A percentile compares a stretch with the other conserved stretches of the same genome.
These are phyloP conservation scores for Gastrophryne carolinensis DNA, from an alignment of 2,797 vertebrate species.

Conservation along the genomic window DNA sequence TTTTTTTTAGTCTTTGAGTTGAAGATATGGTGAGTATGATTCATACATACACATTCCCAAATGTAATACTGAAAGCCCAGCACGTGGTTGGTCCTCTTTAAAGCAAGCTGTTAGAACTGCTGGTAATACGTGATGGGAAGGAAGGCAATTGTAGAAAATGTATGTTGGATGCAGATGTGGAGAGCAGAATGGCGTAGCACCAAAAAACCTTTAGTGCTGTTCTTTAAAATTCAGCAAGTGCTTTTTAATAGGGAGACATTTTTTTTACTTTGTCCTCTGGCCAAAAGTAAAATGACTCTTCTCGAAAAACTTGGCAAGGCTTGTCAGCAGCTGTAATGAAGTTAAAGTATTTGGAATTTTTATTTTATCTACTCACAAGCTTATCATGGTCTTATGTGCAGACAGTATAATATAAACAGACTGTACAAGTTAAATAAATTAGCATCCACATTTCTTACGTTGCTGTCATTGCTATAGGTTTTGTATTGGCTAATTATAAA, in stretches of 20 bases:
- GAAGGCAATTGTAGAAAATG: background rate
- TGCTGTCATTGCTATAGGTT: background rate
- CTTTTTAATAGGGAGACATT: background rate
- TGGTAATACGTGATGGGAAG: background rate
- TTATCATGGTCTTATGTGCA: conserved; percentile 27
- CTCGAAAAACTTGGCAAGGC: conserved; percentile 31
- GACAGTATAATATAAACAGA: conserved; percentile 26
- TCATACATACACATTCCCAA: background rate
- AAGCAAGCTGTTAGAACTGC: background rate
- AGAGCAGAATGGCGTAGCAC: background rate
- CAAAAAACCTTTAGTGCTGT: background rate
- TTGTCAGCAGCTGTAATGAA: conserved; percentile 23
- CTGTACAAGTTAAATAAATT: conserved; percentile 1
- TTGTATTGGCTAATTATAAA: background rate
- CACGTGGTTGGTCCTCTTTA: background rate
- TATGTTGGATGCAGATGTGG: background rate
- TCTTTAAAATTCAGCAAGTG: conserved; percentile 2
- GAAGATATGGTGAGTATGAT: too few relatives aligned
- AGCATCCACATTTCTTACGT: background rate
- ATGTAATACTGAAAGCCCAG: background rate
- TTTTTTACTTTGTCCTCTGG: background rate
- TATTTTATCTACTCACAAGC: conserved; percentile 38
- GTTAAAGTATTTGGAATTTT: conserved; percentile 40
- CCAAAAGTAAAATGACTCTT: conserved; percentile 13
- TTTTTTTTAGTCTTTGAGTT: too few relatives aligned